Evolutionary conservation across 1,140 invertebrate genomes (phyloP).

Genomic region (Homarus americanus): DNA sequence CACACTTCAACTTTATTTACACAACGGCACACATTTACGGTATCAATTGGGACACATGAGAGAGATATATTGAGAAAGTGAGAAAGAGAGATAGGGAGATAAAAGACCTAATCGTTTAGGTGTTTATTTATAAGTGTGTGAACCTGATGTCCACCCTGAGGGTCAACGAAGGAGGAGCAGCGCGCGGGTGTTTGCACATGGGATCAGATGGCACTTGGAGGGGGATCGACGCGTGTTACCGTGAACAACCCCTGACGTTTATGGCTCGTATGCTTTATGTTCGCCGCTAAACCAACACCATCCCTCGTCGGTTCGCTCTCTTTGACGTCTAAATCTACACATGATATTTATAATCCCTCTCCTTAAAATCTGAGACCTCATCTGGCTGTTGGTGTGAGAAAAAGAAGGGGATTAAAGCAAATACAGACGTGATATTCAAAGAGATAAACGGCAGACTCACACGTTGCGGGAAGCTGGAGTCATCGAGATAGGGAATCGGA

Average conservation of each 20-base stretch:
- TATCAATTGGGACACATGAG: background rate
- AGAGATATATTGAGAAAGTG: background rate
- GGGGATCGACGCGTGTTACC: slow-evolving; percentile 65
- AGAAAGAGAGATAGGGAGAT: background rate
- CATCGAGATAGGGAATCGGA: slow-evolving; percentile 30
- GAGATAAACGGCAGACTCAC: background rate
- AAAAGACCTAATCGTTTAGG: background rate
- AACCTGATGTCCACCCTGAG: background rate
- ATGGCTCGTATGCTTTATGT: slow-evolving; percentile 57
- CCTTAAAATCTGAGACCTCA: background rate
- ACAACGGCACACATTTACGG: background rate
- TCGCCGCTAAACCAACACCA: slow-evolving; percentile 12
- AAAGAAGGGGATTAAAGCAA: background rate
- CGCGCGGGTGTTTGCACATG: slow-evolving; percentile 45
- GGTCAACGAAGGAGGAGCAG: slow-evolving; percentile 16
- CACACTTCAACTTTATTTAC: background rate
- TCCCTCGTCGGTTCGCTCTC: background rate
- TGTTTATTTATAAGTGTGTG: slow-evolving; percentile 1
- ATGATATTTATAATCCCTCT: background rate
- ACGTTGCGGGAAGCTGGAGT: slow-evolving; percentile 13
- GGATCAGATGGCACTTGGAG: slow-evolving; percentile 62
- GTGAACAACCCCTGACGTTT: slow-evolving; percentile 58
- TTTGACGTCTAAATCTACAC: background rate
- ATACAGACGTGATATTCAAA: background rate
- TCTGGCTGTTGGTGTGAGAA: background rate